These are phyloP conservation scores for Upupa epops DNA, from an alignment of 2,113 vertebrate species.

Conservation along the genomic window DNA sequence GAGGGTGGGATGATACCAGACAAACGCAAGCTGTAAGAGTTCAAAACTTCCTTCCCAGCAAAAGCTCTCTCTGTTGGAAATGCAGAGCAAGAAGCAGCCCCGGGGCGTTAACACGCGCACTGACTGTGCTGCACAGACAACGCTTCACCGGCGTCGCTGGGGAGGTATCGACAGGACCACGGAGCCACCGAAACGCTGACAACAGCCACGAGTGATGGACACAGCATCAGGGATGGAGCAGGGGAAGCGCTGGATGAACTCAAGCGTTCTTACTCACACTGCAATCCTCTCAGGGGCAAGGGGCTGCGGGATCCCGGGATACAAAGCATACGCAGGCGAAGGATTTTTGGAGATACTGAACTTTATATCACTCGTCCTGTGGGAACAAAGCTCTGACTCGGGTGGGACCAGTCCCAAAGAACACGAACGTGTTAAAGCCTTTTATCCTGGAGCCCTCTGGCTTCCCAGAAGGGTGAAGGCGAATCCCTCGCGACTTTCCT, in stretches of 20 bases:
- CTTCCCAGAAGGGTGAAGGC: neutral
- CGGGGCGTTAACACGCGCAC: neutral
- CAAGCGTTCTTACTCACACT: neutral
- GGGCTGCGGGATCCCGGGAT: neutral
- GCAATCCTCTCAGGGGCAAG: neutral
- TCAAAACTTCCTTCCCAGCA: neutral
- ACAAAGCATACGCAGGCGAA: neutral
- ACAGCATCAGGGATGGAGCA: too few relatives aligned
- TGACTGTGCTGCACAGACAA: neutral
- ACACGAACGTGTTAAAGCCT: constrained; percentile 16
- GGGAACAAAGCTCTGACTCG: constrained; percentile 13
- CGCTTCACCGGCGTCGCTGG: neutral
- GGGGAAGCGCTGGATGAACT: too few relatives aligned
- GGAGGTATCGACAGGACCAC: neutral
- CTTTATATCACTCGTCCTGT: neutral
- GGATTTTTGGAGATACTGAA: neutral
- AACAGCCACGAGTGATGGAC: neutral
- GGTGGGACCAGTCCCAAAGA: constrained; percentile 14
- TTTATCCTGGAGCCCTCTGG: constrained; percentile 15
- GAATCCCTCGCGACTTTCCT: neutral
- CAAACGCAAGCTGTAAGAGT: neutral
- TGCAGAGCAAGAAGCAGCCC: neutral
- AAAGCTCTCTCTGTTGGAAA: neutral
- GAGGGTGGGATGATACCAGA: neutral
- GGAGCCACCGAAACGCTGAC: too few relatives aligned